Evolutionary conservation across 2,113 vertebrate species (phyloP).

Genomic region (Anser cygnoides): DNA sequence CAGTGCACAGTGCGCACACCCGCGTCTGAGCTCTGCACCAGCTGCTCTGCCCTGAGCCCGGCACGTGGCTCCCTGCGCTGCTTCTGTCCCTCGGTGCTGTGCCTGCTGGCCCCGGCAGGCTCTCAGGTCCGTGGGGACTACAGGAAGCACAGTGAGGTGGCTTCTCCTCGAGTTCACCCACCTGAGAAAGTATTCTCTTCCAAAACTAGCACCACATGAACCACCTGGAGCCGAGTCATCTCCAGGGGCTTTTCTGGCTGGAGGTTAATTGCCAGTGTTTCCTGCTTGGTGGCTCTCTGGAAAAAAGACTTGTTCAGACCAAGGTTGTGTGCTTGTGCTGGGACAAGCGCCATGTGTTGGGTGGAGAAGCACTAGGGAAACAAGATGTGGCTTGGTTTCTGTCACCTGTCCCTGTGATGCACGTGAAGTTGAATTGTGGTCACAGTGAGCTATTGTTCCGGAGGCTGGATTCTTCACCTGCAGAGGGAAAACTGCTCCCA

Average conservation of each 20-base stretch:
- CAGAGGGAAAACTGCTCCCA: neutral
- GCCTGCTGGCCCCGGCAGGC: neutral
- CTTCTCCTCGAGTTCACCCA: neutral
- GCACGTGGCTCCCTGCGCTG: rapidly evolving
- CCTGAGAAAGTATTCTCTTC: neutral
- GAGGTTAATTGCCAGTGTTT: neutral
- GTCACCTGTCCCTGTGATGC: neutral
- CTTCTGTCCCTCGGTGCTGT: neutral
- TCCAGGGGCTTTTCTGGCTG: neutral
- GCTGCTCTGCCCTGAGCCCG: neutral
- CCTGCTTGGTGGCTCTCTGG: neutral
- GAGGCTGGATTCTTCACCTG: neutral
- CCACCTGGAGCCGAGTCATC: neutral
- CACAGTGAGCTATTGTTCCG: neutral
- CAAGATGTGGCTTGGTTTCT: neutral
- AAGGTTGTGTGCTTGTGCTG: neutral
- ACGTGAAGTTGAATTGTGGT: neutral
- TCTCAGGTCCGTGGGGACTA: neutral
- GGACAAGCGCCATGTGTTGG: neutral
- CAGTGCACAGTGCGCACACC: rapidly evolving
- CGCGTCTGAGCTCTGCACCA: neutral
- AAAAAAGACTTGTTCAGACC: neutral
- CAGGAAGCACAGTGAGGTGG: neutral
- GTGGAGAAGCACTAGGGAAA: neutral
- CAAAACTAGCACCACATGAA: neutral